These are phyloP conservation scores for Chionodraco myersi DNA, from an alignment of 2,113 vertebrate genomes.

Conservation along the genomic window DNA sequence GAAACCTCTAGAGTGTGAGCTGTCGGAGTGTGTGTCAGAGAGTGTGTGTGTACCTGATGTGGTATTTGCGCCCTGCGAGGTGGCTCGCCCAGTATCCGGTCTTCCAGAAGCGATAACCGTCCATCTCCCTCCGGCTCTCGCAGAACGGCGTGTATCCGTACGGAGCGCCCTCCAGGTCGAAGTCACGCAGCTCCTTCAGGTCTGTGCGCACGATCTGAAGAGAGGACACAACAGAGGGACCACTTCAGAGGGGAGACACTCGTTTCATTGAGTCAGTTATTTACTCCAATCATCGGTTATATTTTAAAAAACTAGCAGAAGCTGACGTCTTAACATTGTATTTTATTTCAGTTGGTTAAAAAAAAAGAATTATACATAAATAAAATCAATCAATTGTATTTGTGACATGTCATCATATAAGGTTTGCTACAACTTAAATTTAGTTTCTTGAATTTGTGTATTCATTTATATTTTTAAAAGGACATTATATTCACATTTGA, in stretches of 20 bases:
- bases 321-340: too few relatives aligned
- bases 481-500: neutral
- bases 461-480: too few relatives aligned
- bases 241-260: neutral
- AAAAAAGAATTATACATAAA: too few relatives aligned
- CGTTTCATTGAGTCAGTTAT: neutral
- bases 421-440: too few relatives aligned
- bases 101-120: slow-evolving; percentile 98
- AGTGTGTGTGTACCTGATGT: slow-evolving; percentile 89
- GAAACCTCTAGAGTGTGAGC: too few relatives aligned
- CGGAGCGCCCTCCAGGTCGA: slow-evolving; percentile 94
- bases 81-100: slow-evolving; percentile 99
- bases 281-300: too few relatives aligned
- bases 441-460: too few relatives aligned
- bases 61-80: slow-evolving; percentile 95
- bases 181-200: slow-evolving; percentile 94
- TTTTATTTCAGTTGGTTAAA: too few relatives aligned
- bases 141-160: slow-evolving; percentile 99
- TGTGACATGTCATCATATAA: too few relatives aligned
- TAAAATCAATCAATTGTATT: too few relatives aligned
- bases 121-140: slow-evolving; percentile 96
- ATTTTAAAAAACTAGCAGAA: too few relatives aligned
- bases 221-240: neutral
- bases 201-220: slow-evolving; percentile 95
- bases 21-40: too few relatives aligned